Evolutionary conservation across 2,113 vertebrate species (phyloP), one percentile per base, ranked within the genome.

Genomic region (Megaleporinus macrocephalus): DNA sequence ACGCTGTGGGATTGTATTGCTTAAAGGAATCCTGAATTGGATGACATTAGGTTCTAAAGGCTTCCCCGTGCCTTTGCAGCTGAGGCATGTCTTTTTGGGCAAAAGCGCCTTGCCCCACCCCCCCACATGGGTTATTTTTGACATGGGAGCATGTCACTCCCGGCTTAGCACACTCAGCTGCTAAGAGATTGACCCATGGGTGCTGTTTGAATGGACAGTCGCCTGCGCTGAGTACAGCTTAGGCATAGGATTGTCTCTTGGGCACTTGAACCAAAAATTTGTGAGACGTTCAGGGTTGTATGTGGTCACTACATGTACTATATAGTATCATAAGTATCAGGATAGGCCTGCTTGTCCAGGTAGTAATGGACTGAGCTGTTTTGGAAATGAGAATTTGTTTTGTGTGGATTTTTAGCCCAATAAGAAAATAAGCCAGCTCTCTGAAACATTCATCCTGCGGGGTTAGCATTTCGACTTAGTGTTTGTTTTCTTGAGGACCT

Each of bases 111-210:
- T 53, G 29, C 75, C 72, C 72, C 49, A 41, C 77, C 27, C 47
- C 47, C 66, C 27, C 47, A 30, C 72, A 16, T n/a, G 63, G 72
- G 73, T 83, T 86, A 86, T 86, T 83, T 86, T 86, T 80, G 77
- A 83, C 80, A 66, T 15, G 18, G 80, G 5, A 24, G 80, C 73
- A 29, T 49, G 59, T 53, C 69, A 55, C 55, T 61, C 47, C 73
- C 47, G 61, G 30, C 70, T 80, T 70, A 84, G 82, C 59, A 47
- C 20, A 24, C 44, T 83, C 76, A 83, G 78, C 79, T 86, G 30
- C 73, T 55, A 41, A 69, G 51, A 77, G 83, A 79, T 69, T 68
- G 69, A 65, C 47, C 47, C 73, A 20, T 51, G 33, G 70, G 70
- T 27, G 30, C 44, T 51, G 63, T 61, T 68, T 70, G 55, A 75